Evolutionary conservation across 1,140 invertebrate species (phyloP), one percentile per base, ranked within the genome.

Genomic region (Meloidogyne hapla): DNA sequence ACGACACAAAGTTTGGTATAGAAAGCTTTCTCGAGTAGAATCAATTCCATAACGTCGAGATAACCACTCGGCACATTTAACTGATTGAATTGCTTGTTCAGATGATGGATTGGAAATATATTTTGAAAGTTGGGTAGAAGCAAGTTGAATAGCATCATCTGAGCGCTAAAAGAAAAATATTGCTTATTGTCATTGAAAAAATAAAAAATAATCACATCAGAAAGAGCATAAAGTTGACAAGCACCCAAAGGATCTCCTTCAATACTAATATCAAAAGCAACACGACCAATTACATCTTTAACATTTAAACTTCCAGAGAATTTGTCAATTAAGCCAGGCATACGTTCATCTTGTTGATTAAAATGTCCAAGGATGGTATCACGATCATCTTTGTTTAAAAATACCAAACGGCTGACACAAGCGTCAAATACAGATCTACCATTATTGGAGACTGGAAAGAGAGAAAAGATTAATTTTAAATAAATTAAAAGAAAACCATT

Each of bases 321-420:
- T 64, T 75, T 81, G 66, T 84, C 82, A 62, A 84, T 84, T 5
- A 84, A 65, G 48, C 84, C 83, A 21, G 69, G 71, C n/a, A 64
- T 56, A 33, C 79, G 56, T 56, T 75, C 63, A 18, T 80, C 82
- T 21, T 79, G 76, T 23, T 69, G 18, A 13, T 79, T 73, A 61
- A 83, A 64, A 9, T 64, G 64, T 45, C 83, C 83, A 9, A 84
- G 68, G 56, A 84, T 85, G 2, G 33, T 26, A 42, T 85, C 83
- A 2, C 15, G 62, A 4, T 86, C 48, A 18, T 75, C 73, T 21
- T 64, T 64, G 25, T 77, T 79, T 21, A 87, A 48, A 72, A 80
- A 86, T 6, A 81, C 79, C 2, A 83, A 45, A 40, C 86, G 80
- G 66, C 84, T 86, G 13, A 86, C 82, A 63, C 84, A 86, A 12